Evolutionary conservation across 2,888 invertebrate species (phyloP), one percentile per base, ranked within the genome.

Genomic region (Chloromyia formosa): DNA sequence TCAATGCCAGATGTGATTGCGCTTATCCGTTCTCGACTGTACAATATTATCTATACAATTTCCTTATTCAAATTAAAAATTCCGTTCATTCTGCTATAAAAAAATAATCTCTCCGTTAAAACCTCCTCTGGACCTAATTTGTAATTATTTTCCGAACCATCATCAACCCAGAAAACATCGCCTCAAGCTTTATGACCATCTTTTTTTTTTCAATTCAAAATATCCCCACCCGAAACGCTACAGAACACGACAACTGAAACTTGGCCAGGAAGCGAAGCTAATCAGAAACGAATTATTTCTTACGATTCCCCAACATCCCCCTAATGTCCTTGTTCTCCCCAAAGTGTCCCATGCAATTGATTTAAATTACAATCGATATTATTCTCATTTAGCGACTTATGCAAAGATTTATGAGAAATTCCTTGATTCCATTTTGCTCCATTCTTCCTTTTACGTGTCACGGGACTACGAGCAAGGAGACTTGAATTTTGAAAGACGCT

Each of bases 351-450:
- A 10, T n/a, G 62, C 62, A 40, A 64, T 64, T 64, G 62, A 64
- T 64, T 64, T 64, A 64, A 64, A 64, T 42, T 64, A 64, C 62
- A 64, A 64, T 42, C 62, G 42, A 64, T 64, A 40, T n/a, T 35
- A 64, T 64, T 64, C 62, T 64, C 62, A 64, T 64, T 64, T 64
- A 18, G 62, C 42, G 42, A 42, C 62, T 64, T 64, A 64, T 64
- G 62, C 42, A 40, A 64, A 64, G 62, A 64, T 64, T 64, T 64
- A 64, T 64, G 62, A 64, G 62, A 42, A 42, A 22, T 64, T 40
- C 42, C 20, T 42, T 64, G 35, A 61, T 61, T 35, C 10, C 35
- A 40, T 40, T 64, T 64, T n/a, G 14, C 12, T 49, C 49, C 49
- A n/a, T 49, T 40, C 40, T 3, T 40, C 20, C 62, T 40, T 16